Evolutionary conservation across 2,797 vertebrate species (phyloP).

Genomic region (Threskiornis aethiopicus): DNA sequence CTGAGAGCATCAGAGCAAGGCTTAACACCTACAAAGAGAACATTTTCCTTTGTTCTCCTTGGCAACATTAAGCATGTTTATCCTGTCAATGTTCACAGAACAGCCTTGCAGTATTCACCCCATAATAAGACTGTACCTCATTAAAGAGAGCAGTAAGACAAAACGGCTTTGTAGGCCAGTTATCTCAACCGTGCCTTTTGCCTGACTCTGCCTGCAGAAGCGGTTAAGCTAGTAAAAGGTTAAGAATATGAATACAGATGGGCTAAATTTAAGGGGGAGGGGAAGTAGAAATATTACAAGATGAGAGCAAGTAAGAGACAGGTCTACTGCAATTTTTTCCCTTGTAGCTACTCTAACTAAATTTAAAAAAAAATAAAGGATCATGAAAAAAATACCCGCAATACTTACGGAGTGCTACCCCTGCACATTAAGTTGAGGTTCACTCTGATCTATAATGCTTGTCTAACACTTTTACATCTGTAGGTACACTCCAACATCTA

Average conservation of each 20-base stretch:
- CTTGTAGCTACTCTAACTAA: background rate
- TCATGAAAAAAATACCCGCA: background rate
- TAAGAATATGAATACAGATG: background rate
- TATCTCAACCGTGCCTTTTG: fast-evolving
- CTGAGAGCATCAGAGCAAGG: background rate
- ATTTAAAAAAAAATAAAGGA: background rate
- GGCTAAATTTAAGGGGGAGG: background rate
- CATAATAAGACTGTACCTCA: background rate
- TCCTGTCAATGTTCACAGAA: background rate
- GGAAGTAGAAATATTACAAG: background rate
- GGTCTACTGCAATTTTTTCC: background rate
- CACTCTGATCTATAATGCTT: background rate
- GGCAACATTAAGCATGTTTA: background rate
- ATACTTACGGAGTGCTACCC: background rate
- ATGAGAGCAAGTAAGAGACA: background rate
- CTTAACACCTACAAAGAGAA: background rate
- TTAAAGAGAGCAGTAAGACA: background rate
- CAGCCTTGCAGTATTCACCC: background rate
- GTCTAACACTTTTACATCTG: background rate
- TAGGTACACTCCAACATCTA: background rate
- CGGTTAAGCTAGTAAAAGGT: background rate
- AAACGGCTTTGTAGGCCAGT: background rate
- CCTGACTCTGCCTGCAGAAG: background rate
- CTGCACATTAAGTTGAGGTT: background rate
- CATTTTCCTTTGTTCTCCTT: background rate